These are phyloP conservation scores for Macaria notata DNA, from an alignment of 2,888 invertebrate species.

Conservation along the genomic window DNA sequence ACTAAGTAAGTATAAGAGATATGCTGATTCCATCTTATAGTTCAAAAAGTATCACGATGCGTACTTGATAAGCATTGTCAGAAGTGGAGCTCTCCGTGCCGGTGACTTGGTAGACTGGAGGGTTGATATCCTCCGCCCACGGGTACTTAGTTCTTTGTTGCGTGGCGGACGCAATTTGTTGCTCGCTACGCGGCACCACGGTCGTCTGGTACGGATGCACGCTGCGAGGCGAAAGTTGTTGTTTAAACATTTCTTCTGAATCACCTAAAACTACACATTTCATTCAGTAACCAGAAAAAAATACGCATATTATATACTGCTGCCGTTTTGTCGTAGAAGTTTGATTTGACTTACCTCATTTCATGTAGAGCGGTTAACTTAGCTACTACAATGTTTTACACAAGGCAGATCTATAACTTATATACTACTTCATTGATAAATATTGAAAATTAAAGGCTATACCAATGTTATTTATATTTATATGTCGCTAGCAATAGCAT, in stretches of 20 bases:
- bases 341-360: conserved; percentile 27
- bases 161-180: conserved; percentile 68
- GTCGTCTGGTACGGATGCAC: conserved; percentile 79
- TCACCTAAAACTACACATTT: conserved; percentile 39
- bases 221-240: conserved; percentile 70
- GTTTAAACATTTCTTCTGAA: conserved; percentile 69
- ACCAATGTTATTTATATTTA: no score
- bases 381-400: background rate
- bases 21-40: no score
- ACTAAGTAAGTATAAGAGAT: no score
- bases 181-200: conserved; percentile 71
- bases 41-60: conserved; percentile 23
- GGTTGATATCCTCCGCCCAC: conserved; percentile 70
- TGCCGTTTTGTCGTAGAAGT: no score
- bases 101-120: conserved; percentile 66
- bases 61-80: conserved; percentile 74
- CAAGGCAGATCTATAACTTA: background rate
- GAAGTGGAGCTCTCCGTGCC: conserved; percentile 78
- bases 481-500: no score
- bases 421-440: conserved; percentile 2
- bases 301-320: background rate
- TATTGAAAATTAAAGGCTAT: no score
- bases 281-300: conserved; percentile 30
- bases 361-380: background rate
- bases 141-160: conserved; percentile 76